Evolutionary conservation across 2,113 vertebrate genomes (phyloP), one percentile per base, ranked within the genome.

Genomic region (Cynoglossus semilaevis): DNA sequence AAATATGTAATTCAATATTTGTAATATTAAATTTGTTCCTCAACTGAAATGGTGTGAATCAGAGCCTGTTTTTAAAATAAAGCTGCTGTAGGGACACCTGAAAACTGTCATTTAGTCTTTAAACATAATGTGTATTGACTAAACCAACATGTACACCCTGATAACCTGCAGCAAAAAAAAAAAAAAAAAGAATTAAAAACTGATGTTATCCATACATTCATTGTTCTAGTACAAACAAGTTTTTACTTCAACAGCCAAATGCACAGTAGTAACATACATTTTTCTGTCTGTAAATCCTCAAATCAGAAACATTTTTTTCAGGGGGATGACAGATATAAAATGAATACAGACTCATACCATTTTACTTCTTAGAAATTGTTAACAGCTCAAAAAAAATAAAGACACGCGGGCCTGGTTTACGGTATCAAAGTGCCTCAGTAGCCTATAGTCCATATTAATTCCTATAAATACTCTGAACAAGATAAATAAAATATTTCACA

Each of bases 341-440:
- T 16, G 29, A 15, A 54, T 16, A 55, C 41, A 56, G 44, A 12
- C 37, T 9, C 41, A 9, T 55, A 50, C 49, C 53, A 56, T 22
- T 46, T 70, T 60, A 45, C 44, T 56, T 17, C 37, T 63, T 15
- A 44, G 36, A 55, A 62, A 63, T 36, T 63, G n/a, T 58, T 15
- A 67, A 15, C 8, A 46, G 49, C 34, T 44, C 14, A 29, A 37
- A 37, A 61, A 40, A 50, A 59, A 36, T 58, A 68, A 59, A 34
- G 1, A 62, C 56, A 51, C 8, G 19, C 47, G 40, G 15, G 52
- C 65, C 37, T 35, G 51, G 13, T 50, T 46, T 55, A 49, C 58
- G 49, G 14, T 82, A 68, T 64, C 69, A 79, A 87, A 83, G 63
- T 74, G 71, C 53, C 56, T 63, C 38, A 55, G 15, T 52, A 51